Evolutionary conservation across 2,888 invertebrate species (phyloP).

Genomic region (Caenorhabditis doughertyi): DNA sequence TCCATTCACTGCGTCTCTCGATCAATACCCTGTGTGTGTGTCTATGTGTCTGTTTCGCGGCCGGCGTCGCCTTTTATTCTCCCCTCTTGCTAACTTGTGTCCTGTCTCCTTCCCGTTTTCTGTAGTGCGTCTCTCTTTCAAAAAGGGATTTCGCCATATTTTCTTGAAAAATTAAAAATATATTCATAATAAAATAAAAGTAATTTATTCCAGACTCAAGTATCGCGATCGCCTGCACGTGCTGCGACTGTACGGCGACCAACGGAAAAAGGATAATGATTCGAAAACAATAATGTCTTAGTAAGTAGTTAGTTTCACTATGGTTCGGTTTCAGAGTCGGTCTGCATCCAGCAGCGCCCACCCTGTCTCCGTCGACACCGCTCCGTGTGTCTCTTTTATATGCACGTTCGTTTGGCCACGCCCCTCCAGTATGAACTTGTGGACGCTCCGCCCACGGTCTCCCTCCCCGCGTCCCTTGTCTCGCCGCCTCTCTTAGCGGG

Average conservation of each 20-base stretch:
- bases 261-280: slow-evolving; percentile 53
- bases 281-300: slow-evolving; percentile 54
- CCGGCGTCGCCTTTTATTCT: slow-evolving; percentile 59
- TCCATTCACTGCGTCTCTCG: slow-evolving; percentile 51
- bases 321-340: slow-evolving; percentile 1
- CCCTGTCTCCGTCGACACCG: slow-evolving; percentile 40
- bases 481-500: slow-evolving; percentile 58
- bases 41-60: slow-evolving; percentile 56
- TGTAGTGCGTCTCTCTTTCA: slow-evolving; percentile 31
- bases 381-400: slow-evolving; percentile 61
- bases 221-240: slow-evolving; percentile 39
- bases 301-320: slow-evolving; percentile 11
- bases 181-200: not conserved
- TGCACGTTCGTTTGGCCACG: slow-evolving; percentile 63
- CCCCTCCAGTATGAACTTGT: slow-evolving; percentile 59
- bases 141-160: slow-evolving; percentile 7
- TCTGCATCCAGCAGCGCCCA: slow-evolving; percentile 29
- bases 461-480: slow-evolving; percentile 59
- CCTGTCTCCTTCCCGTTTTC: slow-evolving; percentile 16
- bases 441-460: slow-evolving; percentile 57
- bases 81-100: slow-evolving; percentile 52
- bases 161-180: slow-evolving; percentile 3
- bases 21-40: slow-evolving; percentile 52
- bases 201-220: slow-evolving; percentile 21
- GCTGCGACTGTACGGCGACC: slow-evolving; percentile 43